These are phyloP conservation scores for Novumbra hubbsi DNA, from an alignment of 2,797 vertebrate species.

Conservation along the genomic window DNA sequence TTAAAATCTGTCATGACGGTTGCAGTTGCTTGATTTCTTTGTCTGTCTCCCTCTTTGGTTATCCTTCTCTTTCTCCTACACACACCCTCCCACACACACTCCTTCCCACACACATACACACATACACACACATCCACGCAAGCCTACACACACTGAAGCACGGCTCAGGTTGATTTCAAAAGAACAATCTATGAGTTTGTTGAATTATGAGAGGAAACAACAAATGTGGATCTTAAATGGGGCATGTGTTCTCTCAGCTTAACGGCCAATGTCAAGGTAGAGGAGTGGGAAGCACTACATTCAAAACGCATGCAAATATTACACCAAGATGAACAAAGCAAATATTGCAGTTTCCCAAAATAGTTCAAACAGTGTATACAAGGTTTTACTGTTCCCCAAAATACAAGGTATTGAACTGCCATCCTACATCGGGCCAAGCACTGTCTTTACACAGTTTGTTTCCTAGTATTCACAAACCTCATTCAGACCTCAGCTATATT, in stretches of 20 bases:
- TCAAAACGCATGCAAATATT: conserved; percentile 28
- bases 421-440: conserved; percentile 41
- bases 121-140: no score
- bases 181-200: conserved; percentile 25
- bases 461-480: neutral
- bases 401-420: conserved; percentile 53
- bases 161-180: conserved; percentile 27
- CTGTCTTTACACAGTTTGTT: neutral
- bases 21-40: neutral
- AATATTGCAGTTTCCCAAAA: conserved; percentile 35
- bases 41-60: neutral
- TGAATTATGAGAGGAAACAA: conserved; percentile 30
- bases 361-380: conserved; percentile 35
- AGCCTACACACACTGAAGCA: no score
- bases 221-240: conserved; percentile 26
- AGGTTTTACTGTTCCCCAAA: conserved; percentile 37
- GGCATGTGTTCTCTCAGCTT: conserved; percentile 29
- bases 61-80: no score
- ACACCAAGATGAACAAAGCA: conserved; percentile 34
- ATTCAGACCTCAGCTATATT: neutral
- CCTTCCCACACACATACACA: no score
- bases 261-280: conserved; percentile 12
- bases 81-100: no score
- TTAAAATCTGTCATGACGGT: conserved; percentile 43
- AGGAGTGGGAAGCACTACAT: conserved; percentile 11